These are phyloP conservation scores for Ichneumoninae sp. DNA, from an alignment of 2,888 invertebrate species.

Conservation along the genomic window DNA sequence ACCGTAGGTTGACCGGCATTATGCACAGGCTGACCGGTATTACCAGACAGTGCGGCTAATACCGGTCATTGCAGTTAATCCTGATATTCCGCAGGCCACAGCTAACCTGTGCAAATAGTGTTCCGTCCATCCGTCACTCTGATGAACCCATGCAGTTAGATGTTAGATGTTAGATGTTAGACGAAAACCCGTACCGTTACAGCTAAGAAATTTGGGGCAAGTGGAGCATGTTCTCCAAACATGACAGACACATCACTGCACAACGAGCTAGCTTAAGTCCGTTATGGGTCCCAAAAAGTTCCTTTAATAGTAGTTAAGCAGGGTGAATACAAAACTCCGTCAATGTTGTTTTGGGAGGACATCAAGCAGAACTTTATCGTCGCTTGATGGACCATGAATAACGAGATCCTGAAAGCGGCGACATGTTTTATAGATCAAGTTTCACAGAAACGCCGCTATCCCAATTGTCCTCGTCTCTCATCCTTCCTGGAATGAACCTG, in stretches of 20 bases:
- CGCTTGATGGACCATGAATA: neutral
- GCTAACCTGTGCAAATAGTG: neutral
- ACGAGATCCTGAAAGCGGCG: neutral
- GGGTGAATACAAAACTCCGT: neutral
- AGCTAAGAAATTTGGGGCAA: neutral
- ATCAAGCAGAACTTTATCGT: neutral
- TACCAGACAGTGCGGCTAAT: neutral
- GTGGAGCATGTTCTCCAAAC: neutral
- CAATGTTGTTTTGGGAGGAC: neutral
- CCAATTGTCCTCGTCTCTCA: neutral
- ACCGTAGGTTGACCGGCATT: neutral
- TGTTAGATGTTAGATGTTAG: neutral
- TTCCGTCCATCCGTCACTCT: neutral
- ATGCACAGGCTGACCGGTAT: neutral
- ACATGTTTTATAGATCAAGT: neutral
- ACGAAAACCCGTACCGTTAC: neutral
- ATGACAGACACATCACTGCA: neutral
- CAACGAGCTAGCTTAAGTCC: neutral
- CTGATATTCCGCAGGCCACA: neutral
- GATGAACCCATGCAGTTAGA: neutral
- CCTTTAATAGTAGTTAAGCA: neutral
- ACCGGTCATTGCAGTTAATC: neutral
- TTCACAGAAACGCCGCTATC: neutral
- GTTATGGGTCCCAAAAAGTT: neutral
- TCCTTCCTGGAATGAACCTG: neutral